Evolutionary conservation across 2,888 invertebrate genomes (phyloP), one percentile per base, ranked within the genome.

Genomic region (Heliconius sara): DNA sequence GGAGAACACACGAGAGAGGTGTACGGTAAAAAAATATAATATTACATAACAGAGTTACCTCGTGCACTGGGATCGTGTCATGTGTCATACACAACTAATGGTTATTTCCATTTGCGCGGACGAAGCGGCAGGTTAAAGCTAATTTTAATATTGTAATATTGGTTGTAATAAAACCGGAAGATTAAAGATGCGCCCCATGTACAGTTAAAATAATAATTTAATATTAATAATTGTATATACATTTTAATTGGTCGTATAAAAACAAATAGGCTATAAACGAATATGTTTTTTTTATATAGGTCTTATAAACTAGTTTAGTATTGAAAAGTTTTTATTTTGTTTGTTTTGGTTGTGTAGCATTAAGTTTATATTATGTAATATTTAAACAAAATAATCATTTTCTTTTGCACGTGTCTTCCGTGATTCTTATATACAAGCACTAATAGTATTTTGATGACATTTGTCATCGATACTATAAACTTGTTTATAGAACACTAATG

Each of bases 191-290:
- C 27, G 77, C 72, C 65, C 72, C 65, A 71, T 65, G 60, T 78
- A 78, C 74, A 67, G 67, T 74, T 74, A 78, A 34, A 78, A 78
- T 73, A 27, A 57, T 78, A 73, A 67, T 78, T 78, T 65, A 43
- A 66, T 78, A 72, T 78, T 13, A 73, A 52, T 73, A 73, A 73
- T 73, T 57, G 73, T 25, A 57, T 22, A 39, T 74, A 68, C 1
- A 16, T 66, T 65, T 27, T 71, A 77, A 77, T 77, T 77, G 34
- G 30, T 72, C 52, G n/a, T 30, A 57, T n/a, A 9, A 47, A 71
- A 13, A 57, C 43, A 52, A 71, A 72, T 57, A n/a, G 68, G 39
- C 68, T n/a, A n/a, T 39, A 39, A 39, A 39, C 39, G 4, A 12
- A 67, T 39, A 67, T 66, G 6, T 66, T 9, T 67, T 67, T 65